phyloP scores from a whole-genome alignment of 1,140 invertebrate genomes.

The Drosophila busckii region DNA sequence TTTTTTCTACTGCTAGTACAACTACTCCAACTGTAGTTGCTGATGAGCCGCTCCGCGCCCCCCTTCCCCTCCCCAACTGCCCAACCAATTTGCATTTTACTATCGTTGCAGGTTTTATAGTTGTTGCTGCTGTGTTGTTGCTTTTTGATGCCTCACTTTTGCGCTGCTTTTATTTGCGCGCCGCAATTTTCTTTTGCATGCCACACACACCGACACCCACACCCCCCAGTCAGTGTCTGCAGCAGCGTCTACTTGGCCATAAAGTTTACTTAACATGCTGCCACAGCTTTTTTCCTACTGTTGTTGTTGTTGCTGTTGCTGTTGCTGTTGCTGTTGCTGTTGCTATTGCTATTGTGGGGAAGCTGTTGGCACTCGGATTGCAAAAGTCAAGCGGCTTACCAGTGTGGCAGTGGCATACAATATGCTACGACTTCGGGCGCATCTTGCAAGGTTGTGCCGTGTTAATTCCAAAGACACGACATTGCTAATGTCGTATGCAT shows the following conservation, averaged over 20 bases:
- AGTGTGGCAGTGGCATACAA: slow-evolving; percentile 19
- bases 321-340: too few relatives aligned
- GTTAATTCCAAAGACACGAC: slow-evolving; percentile 49
- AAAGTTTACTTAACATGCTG: slow-evolving; percentile 76
- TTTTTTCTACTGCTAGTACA: slow-evolving; percentile 14
- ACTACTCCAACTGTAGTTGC: too few relatives aligned
- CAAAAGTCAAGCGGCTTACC: slow-evolving; percentile 69
- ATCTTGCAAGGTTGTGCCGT: slow-evolving; percentile 32
- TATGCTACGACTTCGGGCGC: slow-evolving; percentile 39
- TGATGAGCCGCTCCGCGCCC: slow-evolving; percentile 28
- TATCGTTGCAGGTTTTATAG: slow-evolving; percentile 73
- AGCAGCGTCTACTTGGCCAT: slow-evolving; percentile 49
- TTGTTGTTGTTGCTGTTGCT: background rate
- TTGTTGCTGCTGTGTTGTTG: slow-evolving; percentile 47
- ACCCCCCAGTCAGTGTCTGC: background rate
- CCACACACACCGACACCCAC: slow-evolving; percentile 1
- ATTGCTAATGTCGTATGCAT: slow-evolving; percentile 62
- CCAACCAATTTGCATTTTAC: slow-evolving; percentile 70
- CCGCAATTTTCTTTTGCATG: slow-evolving; percentile 54
- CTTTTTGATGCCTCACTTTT: slow-evolving; percentile 71
- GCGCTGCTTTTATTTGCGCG: slow-evolving; percentile 63
- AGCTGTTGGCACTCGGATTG: slow-evolving; percentile 68
- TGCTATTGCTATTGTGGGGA: too few relatives aligned
- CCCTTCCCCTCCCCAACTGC: slow-evolving; percentile 7
- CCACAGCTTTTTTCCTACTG: slow-evolving; percentile 40